Evolutionary conservation across 2,113 vertebrate species (phyloP).

Genomic region (Andinoacara biseriatus): DNA sequence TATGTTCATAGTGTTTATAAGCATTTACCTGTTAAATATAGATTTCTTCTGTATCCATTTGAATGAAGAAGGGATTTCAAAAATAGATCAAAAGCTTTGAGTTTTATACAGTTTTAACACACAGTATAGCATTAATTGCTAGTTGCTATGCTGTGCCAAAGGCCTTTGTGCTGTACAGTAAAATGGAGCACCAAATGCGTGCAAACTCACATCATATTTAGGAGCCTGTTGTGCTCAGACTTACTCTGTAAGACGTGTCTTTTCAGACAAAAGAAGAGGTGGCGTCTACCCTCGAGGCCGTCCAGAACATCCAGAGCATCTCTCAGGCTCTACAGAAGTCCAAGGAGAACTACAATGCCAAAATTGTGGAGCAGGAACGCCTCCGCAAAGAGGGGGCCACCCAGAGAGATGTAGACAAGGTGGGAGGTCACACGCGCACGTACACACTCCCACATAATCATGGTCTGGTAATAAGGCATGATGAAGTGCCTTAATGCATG

Average conservation of each 20-base stretch:
- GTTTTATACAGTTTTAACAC: slow-evolving; percentile 1
- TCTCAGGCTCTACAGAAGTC: slow-evolving; percentile 94
- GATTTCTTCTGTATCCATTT: background rate
- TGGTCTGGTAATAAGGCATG: slow-evolving; percentile 50
- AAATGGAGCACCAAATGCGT: background rate
- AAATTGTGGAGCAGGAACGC: slow-evolving; percentile 93
- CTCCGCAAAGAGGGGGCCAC: slow-evolving; percentile 96
- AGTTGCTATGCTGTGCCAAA: background rate
- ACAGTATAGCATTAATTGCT: slow-evolving; percentile 19
- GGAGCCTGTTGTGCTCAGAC: background rate
- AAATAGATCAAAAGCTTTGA: slow-evolving; percentile 16
- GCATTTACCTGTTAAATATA: background rate
- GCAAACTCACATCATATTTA: slow-evolving; percentile 1
- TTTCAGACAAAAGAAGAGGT: slow-evolving; percentile 96
- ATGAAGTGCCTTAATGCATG: slow-evolving; percentile 43
- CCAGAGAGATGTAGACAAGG: slow-evolving; percentile 96
- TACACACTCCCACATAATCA: slow-evolving; percentile 40
- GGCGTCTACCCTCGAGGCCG: slow-evolving; percentile 93
- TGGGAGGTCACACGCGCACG: slow-evolving; percentile 65
- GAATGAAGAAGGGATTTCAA: background rate
- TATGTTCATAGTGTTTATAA: slow-evolving; percentile 6
- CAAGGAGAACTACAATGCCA: slow-evolving; percentile 94
- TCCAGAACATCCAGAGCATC: slow-evolving; percentile 94
- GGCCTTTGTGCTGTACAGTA: background rate
- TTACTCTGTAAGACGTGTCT: background rate